Evolutionary conservation across 2,113 vertebrate species (phyloP), one percentile per base, ranked within the genome.

Genomic region (Bujurquina vittata): DNA sequence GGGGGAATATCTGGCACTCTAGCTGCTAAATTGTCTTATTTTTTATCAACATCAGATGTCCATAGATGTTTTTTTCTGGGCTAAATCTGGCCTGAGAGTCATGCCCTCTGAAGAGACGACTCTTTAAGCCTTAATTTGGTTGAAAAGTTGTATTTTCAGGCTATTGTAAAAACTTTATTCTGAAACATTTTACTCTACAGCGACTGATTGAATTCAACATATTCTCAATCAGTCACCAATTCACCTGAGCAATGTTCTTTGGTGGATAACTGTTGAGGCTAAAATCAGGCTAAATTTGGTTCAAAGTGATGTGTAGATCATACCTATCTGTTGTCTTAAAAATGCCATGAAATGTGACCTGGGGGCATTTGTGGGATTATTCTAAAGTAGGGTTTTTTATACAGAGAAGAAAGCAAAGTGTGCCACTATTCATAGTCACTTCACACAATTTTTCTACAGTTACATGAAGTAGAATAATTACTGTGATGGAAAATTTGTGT

Each of bases 341-440:
- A 4, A 18, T 18, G 4, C 15, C 15, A 72, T 31, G 2, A 3
- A 31, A 52, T 52, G 0, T 31, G 1, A 72, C 65, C 46, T 52
- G 26, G 33, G 0, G 12, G 67, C 7, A n/a, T 72, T 31, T 72
- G 67, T 1, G 2, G 20, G 46, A 54, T 31, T 26, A 46, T 72
- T 72, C 4, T 5, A 46, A 31, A 72, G 65, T 40, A 14, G 43
- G 43, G 26, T 37, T 26, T 26, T 52, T 69, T 52, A 52, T 12
- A 69, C 8, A 49, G 9, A 7, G 17, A 52, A 1, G 3, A 52
- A 52, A 72, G 15, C 43, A 12, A n/a, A 20, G 43, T 0, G 10
- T n/a, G 26, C 10, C 46, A 54, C 26, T 26, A 31, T n/a, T 31
- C 0, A 6, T n/a, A 0, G 43, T 72, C 18, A 54, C 18, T 31